These are phyloP conservation scores for Saccostrea glomerata DNA, from an alignment of 1,140 invertebrate species.

Conservation along the genomic window DNA sequence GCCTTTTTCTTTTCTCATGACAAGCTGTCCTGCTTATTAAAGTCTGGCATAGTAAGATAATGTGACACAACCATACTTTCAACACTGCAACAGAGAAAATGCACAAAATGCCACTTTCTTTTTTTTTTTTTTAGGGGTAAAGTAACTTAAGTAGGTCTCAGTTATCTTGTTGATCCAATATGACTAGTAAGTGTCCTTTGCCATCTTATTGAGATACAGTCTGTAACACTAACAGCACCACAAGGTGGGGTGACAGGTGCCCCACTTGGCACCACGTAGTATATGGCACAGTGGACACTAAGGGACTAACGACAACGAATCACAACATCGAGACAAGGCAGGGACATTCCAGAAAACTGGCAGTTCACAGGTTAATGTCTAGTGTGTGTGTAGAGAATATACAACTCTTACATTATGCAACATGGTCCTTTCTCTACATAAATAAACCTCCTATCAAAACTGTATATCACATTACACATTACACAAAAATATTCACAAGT, in stretches of 20 bases:
- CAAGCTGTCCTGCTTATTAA: not conserved
- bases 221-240: not conserved
- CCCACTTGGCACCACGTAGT: not conserved
- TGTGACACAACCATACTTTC: not conserved
- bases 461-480: not conserved
- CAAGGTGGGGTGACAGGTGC: not conserved
- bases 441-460: not conserved
- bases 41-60: not conserved
- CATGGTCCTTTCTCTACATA: not conserved
- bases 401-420: not conserved
- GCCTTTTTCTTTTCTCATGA: not conserved
- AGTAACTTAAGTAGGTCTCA: not conserved
- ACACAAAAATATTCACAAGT: not conserved
- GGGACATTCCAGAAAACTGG: slow-evolving; percentile 19
- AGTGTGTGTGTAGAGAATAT: not conserved
- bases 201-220: not conserved
- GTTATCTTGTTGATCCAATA: not conserved
- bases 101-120: no score
- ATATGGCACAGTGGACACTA: not conserved
- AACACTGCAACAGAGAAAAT: not conserved
- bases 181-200: slow-evolving; percentile 9
- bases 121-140: not conserved
- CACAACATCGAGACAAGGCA: slow-evolving; percentile 28
- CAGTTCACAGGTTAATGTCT: not conserved
- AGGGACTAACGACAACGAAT: slow-evolving; percentile 26